Evolutionary conservation across 2,797 vertebrate species (phyloP).

Genomic region (Jordanella pulchra): DNA sequence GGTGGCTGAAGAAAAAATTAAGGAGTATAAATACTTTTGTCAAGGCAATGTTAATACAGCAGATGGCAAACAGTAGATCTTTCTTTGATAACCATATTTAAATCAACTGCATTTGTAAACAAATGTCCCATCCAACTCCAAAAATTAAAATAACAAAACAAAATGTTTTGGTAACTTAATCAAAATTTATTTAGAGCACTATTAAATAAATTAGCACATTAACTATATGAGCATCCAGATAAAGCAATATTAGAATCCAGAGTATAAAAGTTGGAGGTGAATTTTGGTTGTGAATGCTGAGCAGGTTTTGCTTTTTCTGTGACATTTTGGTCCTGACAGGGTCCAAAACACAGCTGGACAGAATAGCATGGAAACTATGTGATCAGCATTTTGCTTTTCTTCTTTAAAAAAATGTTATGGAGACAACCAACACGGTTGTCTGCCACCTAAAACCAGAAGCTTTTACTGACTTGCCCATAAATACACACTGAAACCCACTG

Average conservation of each 20-base stretch:
- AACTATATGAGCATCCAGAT: constrained; percentile 66
- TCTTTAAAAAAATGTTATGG: constrained; percentile 42
- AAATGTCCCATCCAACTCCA: neutral
- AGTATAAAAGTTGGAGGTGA: constrained; percentile 70
- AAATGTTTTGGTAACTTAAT: constrained; percentile 20
- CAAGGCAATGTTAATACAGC: constrained; percentile 19
- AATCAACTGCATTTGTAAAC: constrained; percentile 49
- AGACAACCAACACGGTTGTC: constrained; percentile 49
- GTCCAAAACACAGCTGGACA: constrained; percentile 58
- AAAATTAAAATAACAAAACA: constrained; percentile 26
- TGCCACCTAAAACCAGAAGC: constrained; percentile 46
- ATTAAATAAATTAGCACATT: constrained; percentile 64
- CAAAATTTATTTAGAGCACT: constrained; percentile 58
- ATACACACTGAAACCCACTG: constrained; percentile 55
- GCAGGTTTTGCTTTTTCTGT: constrained; percentile 42
- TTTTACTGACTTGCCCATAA: constrained; percentile 57
- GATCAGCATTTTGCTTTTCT: constrained; percentile 53
- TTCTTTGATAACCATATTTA: constrained; percentile 23
- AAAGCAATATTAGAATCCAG: constrained; percentile 57
- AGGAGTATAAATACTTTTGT: neutral
- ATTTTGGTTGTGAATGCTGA: constrained; percentile 57
- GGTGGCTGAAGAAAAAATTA: neutral
- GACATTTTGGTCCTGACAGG: constrained; percentile 50
- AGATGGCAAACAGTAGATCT: constrained; percentile 37
- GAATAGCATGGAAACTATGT: constrained; percentile 46